phyloP scores from a whole-genome alignment of 2,113 vertebrate genomes.

The Rhombomys opimus region DNA sequence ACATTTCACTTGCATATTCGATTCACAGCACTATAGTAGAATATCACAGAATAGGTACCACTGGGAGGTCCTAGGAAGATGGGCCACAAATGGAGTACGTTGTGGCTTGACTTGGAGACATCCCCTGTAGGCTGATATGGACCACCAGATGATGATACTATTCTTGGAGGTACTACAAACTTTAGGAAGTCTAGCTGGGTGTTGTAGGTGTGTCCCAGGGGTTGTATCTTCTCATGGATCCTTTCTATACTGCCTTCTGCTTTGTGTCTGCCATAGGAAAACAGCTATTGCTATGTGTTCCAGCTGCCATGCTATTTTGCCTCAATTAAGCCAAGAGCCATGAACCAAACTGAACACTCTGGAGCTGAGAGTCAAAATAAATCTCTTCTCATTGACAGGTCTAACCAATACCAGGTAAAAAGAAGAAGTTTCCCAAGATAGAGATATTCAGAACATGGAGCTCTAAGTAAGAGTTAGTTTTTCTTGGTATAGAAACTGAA shows the following conservation, averaged over 20 bases:
- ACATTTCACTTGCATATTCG: neutral
- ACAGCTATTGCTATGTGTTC: neutral
- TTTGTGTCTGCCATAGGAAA: neutral
- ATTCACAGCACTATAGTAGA: too few relatives aligned
- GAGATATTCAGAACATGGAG: neutral
- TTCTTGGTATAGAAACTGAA: neutral
- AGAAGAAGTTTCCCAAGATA: neutral
- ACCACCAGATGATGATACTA: neutral
- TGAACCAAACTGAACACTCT: neutral
- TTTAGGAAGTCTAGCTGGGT: neutral
- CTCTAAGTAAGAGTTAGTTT: neutral
- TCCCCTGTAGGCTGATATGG: neutral
- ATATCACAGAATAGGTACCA: neutral
- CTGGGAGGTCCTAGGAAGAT: neutral
- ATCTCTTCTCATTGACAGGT: neutral
- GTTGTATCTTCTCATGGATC: fast-evolving
- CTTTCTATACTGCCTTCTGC: neutral
- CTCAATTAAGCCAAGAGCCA: neutral
- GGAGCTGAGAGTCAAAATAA: neutral
- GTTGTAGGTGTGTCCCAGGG: neutral
- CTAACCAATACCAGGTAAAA: neutral
- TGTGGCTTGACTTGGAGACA: neutral
- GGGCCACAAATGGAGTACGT: neutral
- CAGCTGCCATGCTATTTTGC: neutral
- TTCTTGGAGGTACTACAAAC: neutral